These are phyloP conservation scores for Ptychodera flava DNA, from an alignment of 35 echinoderm and acorn worm genomes.

Conservation along the genomic window DNA sequence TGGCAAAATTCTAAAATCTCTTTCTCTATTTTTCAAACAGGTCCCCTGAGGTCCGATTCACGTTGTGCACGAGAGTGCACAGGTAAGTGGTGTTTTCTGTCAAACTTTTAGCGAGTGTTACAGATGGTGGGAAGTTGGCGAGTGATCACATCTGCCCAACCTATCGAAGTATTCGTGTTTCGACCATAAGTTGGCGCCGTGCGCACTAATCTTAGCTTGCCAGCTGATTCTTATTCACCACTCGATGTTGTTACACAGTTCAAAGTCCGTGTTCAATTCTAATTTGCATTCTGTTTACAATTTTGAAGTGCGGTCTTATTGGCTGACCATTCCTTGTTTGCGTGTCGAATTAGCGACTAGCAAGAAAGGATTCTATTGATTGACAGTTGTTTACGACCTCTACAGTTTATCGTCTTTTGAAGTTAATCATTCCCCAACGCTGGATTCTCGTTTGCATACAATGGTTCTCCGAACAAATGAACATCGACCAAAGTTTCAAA, in stretches of 20 bases:
- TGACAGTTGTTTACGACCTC: too few species aligned
- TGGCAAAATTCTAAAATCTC: too few species aligned
- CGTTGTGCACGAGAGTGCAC: slow-evolving; percentile 14
- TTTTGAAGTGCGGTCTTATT: too few species aligned
- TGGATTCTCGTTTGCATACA: neutral
- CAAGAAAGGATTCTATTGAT: neutral
- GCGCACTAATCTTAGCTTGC: neutral
- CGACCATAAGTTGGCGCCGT: too few species aligned
- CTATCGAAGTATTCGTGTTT: too few species aligned
- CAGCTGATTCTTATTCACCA: neutral
- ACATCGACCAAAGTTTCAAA: neutral
- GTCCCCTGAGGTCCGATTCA: slow-evolving; percentile 9
- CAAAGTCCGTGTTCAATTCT: neutral
- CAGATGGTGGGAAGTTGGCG: too few species aligned
- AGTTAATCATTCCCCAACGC: neutral
- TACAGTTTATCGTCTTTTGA: neutral
- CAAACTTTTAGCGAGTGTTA: too few species aligned
- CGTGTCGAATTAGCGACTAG: too few species aligned
- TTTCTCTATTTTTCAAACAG: too few species aligned
- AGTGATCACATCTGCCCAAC: too few species aligned
- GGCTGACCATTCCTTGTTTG: too few species aligned
- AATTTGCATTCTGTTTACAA: neutral
- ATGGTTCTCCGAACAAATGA: neutral
- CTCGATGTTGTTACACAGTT: neutral
- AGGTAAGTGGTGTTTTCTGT: slow-evolving; percentile 19